These are phyloP conservation scores for Tillus elongatus DNA, from an alignment of 2,888 invertebrate genomes.

Conservation along the genomic window DNA sequence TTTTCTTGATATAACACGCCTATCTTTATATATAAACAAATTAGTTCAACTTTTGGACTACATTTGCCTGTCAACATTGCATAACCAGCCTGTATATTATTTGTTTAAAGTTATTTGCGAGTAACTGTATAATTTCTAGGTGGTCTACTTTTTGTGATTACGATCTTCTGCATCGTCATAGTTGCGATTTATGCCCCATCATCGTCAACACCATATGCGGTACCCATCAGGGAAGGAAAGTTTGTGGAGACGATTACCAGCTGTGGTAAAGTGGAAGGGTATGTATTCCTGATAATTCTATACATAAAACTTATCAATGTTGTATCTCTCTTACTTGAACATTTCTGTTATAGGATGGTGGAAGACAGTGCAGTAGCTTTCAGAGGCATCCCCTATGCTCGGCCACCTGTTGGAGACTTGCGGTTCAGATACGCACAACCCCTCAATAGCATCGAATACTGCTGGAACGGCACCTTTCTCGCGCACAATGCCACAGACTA, in stretches of 20 bases:
- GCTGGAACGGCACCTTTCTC: slow-evolving; percentile 68
- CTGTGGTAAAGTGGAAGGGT: slow-evolving; percentile 76
- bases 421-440: slow-evolving; percentile 64
- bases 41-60: no score
- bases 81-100: no score
- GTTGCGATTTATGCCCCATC: slow-evolving; percentile 54
- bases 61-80: no score
- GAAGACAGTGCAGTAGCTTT: slow-evolving; percentile 72
- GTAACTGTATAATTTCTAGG: no score
- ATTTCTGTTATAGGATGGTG: slow-evolving; percentile 48
- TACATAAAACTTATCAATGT: no score
- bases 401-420: slow-evolving; percentile 58
- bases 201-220: slow-evolving; percentile 39
- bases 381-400: slow-evolving; percentile 73
- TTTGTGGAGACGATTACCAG: slow-evolving; percentile 64
- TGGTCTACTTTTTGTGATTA: no score
- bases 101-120: no score
- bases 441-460: slow-evolving; percentile 57
- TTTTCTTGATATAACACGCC: no score
- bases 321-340: no score
- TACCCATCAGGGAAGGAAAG: slow-evolving; percentile 62
- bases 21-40: no score
- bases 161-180: no score
- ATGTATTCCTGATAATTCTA: slow-evolving; percentile 30
- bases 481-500: slow-evolving; percentile 58